Base-by-base conservation (phyloP, 2,797 vertebrate genomes). In the Gobio occitaniae region DNA sequence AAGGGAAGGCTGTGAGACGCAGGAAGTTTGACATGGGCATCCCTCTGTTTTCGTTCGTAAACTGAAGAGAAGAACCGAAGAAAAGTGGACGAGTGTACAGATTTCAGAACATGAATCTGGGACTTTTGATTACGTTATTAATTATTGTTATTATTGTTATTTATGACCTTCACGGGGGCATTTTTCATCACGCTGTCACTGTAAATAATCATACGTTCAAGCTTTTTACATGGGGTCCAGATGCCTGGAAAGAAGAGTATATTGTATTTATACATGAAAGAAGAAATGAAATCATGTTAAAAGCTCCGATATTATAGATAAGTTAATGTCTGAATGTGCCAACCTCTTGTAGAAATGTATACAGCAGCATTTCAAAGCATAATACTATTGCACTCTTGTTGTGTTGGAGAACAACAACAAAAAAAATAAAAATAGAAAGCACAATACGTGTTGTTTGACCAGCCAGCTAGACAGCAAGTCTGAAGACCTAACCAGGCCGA, bases 271-370 rank as follows among this genome's bases (percentile, higher is more conserved):
- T 95, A 93, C 81, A 90, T 90, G 89, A 78, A 88, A 90, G 85
- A 70, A 88, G 76, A 84, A 87, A 88, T 77, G 38, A 89, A 87
- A 85, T 83, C 87, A 88, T 76, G 44, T 80, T 80, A 89, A 91
- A 90, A 91, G 84, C 87, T 90, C 90, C 90, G 86, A 92, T 94
- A 92, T 92, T 89, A 92, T 89, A 88, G 89, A 86, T 89, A 92
- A 90, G 86, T 91, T 93, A 91, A 92, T 90, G 91, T 96, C 91
- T 95, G 94, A 96, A 96, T 96, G 95, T 96, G 95, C 95, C 96
- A 96, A 95, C 90, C 75, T 92, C 91, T 91, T 84, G 85, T 88
- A 93, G 87, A 95, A 91, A 93, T 93, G 91, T 95, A 92, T 92
- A 93, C 90, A 80, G 79, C 81, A 86, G 50, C 78, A 47, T 87